phyloP scores from a whole-genome alignment of 2,797 vertebrate species.

The Masticophis lateralis region DNA sequence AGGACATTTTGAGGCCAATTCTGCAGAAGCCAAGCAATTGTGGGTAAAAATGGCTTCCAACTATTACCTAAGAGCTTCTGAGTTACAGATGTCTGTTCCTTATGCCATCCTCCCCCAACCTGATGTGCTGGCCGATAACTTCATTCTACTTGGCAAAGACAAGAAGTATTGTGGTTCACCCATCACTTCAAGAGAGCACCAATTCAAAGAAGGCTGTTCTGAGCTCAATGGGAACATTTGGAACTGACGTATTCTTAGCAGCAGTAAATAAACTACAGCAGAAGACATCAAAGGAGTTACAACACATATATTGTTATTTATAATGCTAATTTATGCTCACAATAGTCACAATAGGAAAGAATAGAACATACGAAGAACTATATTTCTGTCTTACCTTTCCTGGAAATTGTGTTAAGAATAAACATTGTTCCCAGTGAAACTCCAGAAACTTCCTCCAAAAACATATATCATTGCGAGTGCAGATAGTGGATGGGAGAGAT shows the following conservation, averaged over 20 bases:
- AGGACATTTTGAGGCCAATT: conserved; percentile 36
- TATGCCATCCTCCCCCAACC: conserved; percentile 18
- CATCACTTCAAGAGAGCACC: neutral
- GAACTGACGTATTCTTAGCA: neutral
- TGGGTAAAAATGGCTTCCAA: conserved; percentile 32
- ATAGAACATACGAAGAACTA: neutral
- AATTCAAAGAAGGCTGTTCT: neutral
- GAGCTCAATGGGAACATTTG: neutral
- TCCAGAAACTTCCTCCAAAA: neutral
- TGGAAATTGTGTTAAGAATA: neutral
- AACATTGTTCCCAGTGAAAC: neutral
- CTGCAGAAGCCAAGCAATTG: conserved; percentile 24
- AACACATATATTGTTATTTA: neutral
- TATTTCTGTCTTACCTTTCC: neutral
- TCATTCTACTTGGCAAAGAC: neutral
- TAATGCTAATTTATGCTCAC: neutral
- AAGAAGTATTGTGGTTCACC: neutral
- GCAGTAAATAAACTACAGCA: neutral
- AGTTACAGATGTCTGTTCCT: neutral
- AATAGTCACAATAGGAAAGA: neutral
- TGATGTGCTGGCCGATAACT: neutral
- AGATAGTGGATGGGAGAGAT: neutral
- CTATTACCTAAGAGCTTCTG: conserved; percentile 38
- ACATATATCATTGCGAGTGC: neutral
- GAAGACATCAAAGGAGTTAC: fast-evolving